Evolutionary conservation across 2,797 vertebrate species (phyloP).

Genomic region (Triplophysa bombifrons): DNA sequence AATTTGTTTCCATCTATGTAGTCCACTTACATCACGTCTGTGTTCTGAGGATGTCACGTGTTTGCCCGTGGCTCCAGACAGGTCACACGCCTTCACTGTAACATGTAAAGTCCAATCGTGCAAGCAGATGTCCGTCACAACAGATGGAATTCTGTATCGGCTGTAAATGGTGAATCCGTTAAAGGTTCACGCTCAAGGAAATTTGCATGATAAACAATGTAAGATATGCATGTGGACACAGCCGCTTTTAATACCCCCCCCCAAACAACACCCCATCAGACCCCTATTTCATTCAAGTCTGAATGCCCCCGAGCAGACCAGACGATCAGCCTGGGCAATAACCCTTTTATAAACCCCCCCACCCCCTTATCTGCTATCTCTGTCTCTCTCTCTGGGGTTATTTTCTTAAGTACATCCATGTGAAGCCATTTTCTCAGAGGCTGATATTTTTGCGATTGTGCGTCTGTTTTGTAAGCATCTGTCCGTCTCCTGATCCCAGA

Average conservation of each 20-base stretch:
- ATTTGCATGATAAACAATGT: conserved; percentile 83
- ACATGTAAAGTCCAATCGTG: conserved; percentile 14
- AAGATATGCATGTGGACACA: conserved; percentile 75
- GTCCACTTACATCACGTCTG: not conserved
- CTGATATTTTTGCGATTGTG: conserved; percentile 15
- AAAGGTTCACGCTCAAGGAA: conserved; percentile 63
- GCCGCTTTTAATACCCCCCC: conserved; percentile 39
- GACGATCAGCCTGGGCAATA: conserved; percentile 45
- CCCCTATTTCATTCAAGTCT: conserved; percentile 48
- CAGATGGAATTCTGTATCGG: conserved; percentile 59
- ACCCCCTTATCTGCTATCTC: conserved; percentile 18
- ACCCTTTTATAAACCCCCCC: conserved; percentile 27
- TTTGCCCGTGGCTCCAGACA: conserved; percentile 20
- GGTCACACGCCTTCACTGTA: conserved; percentile 34
- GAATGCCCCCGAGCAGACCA: conserved; percentile 43
- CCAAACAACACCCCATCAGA: conserved; percentile 26
- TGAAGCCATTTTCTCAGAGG: conserved; percentile 39
- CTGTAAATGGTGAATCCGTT: conserved; percentile 70
- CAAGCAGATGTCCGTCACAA: conserved; percentile 50
- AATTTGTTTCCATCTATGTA: not conserved
- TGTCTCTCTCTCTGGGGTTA: conserved; percentile 20
- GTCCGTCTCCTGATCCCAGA: not conserved
- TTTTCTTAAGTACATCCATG: conserved; percentile 45
- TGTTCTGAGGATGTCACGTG: not conserved
- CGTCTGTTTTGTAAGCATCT: conserved; percentile 8